Evolutionary conservation across 2,888 invertebrate genomes (phyloP), one percentile per base, ranked within the genome.

Genomic region (Brenthis daphne): DNA sequence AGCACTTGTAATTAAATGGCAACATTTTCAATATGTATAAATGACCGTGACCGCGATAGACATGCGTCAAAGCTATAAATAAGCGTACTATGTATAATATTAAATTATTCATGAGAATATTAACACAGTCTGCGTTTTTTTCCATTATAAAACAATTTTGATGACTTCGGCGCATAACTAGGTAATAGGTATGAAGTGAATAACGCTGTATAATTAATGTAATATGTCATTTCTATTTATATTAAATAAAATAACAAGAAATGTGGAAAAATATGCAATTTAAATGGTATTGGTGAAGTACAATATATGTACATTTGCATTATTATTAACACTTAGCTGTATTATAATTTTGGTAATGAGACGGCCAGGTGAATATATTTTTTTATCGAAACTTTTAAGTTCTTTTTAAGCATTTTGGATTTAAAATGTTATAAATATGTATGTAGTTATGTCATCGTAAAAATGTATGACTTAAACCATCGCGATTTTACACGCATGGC

Each of bases 31-130:
- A 20, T 63, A 63, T 51, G 20, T 63, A 55, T 65, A 65, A 65
- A 65, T 65, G 68, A 48, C 65, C 69, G 60, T 69, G 69, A 69
- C 61, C 69, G 60, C 65, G 47, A 20, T 53, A 54, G 64, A 55
- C 33, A 64, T 64, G 51, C 65, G 43, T 53, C 55, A 60, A 57
- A 53, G 29, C 66, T 54, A 58, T 58, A 58, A 54, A 60, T 66
- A 66, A 51, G 37, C 54, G 54, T 8, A 51, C 53, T 43, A n/a
- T 5, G 50, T 58, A 56, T 50, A 53, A 60, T 65, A 24, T 65
- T 20, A 20, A 20, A 20, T 20, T 63, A 63, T 53, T 53, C 53
- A 6, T 51, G 53, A 53, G 53, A 63, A 53, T 53, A 63, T 63
- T 63, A 51, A 20, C 63, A 63, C 37, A 29, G 63, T 63, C 63